Base-by-base conservation (phyloP, 2,113 vertebrate species). In the Zeus faber region DNA sequence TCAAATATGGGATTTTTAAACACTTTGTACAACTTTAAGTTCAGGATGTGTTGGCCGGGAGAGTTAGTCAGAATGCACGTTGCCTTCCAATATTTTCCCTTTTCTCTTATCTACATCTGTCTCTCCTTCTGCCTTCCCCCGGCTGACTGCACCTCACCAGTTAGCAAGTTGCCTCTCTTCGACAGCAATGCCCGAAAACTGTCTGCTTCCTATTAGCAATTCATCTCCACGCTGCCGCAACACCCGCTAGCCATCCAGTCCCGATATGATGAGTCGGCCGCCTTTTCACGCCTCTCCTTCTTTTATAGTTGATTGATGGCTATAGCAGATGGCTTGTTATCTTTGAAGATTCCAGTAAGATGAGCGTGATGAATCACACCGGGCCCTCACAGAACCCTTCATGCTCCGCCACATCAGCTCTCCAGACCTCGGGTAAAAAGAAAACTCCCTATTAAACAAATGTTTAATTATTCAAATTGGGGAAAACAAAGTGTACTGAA, bases 301-400 rank as follows among this genome's bases (percentile, higher is more conserved):
- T 44, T 94, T 93, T 93, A 92, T 86, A 88, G 85, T 84, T 93
- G 93, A 93, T 85, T 92, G 93, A 97, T 93, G 88, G 90, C 89
- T 83, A 81, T 83, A 93, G 89, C 94, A 96, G 94, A 95, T 95
- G 93, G 87, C 85, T 86, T 71, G 84, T 90, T 89, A 89, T 91
- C 93, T 95, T 94, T 96, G 93, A 96, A 95, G 91, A 91, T 81
- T 89, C 87, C 91, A 87, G 89, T 53, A 77, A 76, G 91, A 92
- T 49, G 87, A 91, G 92, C 88, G 90, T 95, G 92, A 92, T 93
- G 84, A 94, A 95, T 95, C 77, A 79, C 82, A 88, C 85, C 84
- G 77, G 88, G 87, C 90, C n/a, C 91, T 84, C 81, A 25, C 35
- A 53, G 82, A 54, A 57, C 26, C 54, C 35, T 14, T 20, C 43